Evolutionary conservation across 2,113 vertebrate species (phyloP).

Genomic region (Cynoglossus semilaevis): DNA sequence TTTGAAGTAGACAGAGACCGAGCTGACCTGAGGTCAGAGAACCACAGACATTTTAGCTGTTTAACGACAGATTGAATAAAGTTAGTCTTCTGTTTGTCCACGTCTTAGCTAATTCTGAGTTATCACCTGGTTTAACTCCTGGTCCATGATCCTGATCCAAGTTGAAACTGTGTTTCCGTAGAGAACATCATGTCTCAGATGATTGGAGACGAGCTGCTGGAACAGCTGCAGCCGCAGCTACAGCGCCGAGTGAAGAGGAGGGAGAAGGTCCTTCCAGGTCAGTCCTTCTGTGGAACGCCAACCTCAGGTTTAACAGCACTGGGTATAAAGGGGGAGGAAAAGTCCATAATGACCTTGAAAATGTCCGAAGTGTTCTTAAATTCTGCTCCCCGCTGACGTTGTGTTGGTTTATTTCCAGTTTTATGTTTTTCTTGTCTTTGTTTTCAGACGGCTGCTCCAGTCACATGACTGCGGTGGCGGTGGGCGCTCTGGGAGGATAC

Average conservation of each 20-base stretch:
- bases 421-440: not conserved
- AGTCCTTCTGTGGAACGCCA: not conserved
- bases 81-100: no score
- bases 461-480: constrained; percentile 79
- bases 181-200: constrained; percentile 67
- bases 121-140: not conserved
- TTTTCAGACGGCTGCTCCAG: constrained; percentile 77
- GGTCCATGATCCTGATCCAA: no score
- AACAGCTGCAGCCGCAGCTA: constrained; percentile 64
- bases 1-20: no score
- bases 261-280: constrained; percentile 77
- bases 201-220: constrained; percentile 74
- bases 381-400: no score
- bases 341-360: no score
- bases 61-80: no score
- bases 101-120: not conserved
- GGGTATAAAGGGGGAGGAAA: no score
- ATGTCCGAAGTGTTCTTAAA: no score
- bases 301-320: not conserved
- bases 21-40: no score
- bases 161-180: constrained; percentile 24
- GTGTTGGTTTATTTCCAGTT: not conserved
- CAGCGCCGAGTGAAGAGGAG: constrained; percentile 78
- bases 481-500: constrained; percentile 77
- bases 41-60: no score